A percentile compares a stretch with the other conserved stretches of the same genome.
Evolutionary conservation across 2,797 vertebrate species (phyloP).

Genomic region (Sebastes miniatus): DNA sequence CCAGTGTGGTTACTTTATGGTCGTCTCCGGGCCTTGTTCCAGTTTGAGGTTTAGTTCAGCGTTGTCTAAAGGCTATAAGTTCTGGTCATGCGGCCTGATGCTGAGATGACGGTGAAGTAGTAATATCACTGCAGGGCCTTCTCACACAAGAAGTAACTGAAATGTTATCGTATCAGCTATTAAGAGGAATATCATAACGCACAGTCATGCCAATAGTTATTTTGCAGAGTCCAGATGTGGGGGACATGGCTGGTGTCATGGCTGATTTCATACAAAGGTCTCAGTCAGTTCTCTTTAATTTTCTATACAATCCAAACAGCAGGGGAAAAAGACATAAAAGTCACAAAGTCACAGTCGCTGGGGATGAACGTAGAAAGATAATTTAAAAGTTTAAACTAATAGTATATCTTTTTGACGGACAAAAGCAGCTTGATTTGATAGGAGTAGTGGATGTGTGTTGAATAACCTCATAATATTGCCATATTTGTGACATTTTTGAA

Average conservation of each 20-base stretch:
- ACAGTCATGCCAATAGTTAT: neutral
- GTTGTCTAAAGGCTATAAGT: constrained; percentile 40
- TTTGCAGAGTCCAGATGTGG: neutral
- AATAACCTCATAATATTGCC: neutral
- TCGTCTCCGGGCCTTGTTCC: constrained; percentile 45
- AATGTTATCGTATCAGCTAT: neutral
- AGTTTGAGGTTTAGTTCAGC: constrained; percentile 34
- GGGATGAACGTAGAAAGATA: neutral
- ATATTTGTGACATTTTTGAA: neutral
- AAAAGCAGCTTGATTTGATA: neutral
- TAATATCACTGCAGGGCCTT: neutral
- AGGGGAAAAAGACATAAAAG: neutral
- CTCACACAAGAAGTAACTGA: neutral
- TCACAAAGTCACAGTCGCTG: neutral
- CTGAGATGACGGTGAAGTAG: constrained; percentile 6
- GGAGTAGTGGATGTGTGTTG: neutral
- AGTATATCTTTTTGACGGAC: neutral
- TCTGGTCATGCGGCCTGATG: constrained; percentile 52
- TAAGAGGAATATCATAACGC: neutral
- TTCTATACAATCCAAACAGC: neutral
- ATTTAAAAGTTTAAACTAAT: neutral
- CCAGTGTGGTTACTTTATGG: constrained; percentile 48
- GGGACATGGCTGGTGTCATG: neutral
- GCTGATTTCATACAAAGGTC: neutral
- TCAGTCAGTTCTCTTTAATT: neutral